Evolutionary conservation across 2,888 invertebrate species (phyloP), one percentile per base, ranked within the genome.

Genomic region (Lepidocyrtoides sp.): DNA sequence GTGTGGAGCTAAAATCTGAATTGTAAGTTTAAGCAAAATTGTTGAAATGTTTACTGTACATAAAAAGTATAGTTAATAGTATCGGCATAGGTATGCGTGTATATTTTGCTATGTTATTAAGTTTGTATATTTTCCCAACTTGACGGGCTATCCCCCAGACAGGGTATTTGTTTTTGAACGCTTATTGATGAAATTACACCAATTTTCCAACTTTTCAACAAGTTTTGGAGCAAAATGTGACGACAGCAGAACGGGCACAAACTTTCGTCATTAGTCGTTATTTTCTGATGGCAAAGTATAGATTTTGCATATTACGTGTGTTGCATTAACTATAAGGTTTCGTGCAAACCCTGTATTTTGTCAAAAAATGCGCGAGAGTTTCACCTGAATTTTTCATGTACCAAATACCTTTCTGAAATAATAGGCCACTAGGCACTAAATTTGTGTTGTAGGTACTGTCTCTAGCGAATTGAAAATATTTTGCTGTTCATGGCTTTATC

Each of bases 151-250:
- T n/a, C 77, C 77, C 23, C 51, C 51, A 26, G 77, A 48, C 44
- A 48, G 51, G n/a, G 51, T 77, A 77, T 77, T 77, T 77, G 77
- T 77, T 77, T 69, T 51, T 51, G 29, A 77, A 17, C 51, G 72
- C 72, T 72, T 72, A 72, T 77, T 77, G 77, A 77, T n/a, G 26
- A 77, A 77, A 77, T 77, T 77, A 77, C 77, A 77, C 26, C 17
- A 77, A 77, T 77, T 77, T 51, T 77, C 77, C 29, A 51, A 77
- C 77, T 77, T 77, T 77, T 77, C 77, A 77, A 77, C 77, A 51
- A 77, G 77, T 51, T 51, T 51, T 26, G 51, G 77, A 77, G 48
- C 51, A 14, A 77, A 51, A 77, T 51, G 29, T 51, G 14, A 51
- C 1, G 77, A 77, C 77, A 51, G 23, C 41, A n/a, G n/a, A n/a